Conservation (phyloP, 1,140 invertebrate species). For the Caenorhabditis brenneri region DNA sequence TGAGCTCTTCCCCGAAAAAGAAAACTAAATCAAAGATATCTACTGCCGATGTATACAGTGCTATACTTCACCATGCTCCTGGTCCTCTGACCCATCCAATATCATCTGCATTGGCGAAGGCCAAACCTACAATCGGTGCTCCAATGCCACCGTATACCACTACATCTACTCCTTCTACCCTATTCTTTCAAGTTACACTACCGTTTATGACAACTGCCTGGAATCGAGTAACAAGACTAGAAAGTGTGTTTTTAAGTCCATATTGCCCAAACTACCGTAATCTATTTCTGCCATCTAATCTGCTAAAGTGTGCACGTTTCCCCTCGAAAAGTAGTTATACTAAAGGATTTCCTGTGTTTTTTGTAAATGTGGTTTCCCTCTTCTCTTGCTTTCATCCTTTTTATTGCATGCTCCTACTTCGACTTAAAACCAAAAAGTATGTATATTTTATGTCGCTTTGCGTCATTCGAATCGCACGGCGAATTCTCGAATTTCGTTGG, state of each 20-base stretch:
- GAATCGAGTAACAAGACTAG: conserved; percentile 10
- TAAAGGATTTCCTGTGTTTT: neutral
- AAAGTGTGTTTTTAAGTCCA: neutral
- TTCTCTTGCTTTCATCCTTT: neutral
- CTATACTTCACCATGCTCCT: conserved; percentile 15
- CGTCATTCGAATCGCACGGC: conserved; percentile 34
- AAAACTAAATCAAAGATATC: conserved; percentile 13
- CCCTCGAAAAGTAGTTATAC: neutral
- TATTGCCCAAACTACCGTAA: too few relatives aligned
- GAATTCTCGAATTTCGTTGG: conserved; percentile 30
- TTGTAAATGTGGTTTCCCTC: neutral
- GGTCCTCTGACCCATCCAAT: conserved; percentile 18
- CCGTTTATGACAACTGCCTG: conserved; percentile 14
- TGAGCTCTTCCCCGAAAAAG: neutral
- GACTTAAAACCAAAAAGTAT: neutral
- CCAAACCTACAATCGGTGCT: conserved; percentile 22
- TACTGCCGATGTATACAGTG: conserved; percentile 30
- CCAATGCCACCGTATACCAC: conserved; percentile 21
- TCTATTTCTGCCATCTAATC: neutral
- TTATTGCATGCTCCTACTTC: neutral
- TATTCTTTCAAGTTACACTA: conserved; percentile 24
- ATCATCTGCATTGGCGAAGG: neutral
- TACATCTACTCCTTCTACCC: neutral
- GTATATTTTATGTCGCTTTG: conserved; percentile 30
- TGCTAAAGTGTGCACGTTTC: neutral